These are phyloP conservation scores for Sipha flava DNA, from an alignment of 1,140 invertebrate genomes.

Conservation along the genomic window DNA sequence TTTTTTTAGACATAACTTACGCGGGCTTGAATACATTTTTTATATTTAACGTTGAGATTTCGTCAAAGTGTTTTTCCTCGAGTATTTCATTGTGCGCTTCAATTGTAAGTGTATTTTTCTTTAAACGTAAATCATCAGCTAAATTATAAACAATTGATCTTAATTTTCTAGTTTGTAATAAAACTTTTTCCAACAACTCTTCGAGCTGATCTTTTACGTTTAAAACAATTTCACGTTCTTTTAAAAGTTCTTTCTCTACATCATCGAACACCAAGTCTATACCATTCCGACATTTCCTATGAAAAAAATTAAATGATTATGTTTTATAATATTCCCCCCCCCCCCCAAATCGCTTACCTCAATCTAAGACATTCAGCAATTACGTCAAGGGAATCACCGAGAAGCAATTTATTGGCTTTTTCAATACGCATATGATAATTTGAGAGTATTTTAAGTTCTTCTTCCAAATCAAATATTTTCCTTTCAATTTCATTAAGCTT, in stretches of 20 bases:
- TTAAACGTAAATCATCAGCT: background rate
- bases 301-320: background rate
- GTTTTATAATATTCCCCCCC: background rate
- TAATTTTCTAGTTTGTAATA: background rate
- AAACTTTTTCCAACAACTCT: slow-evolving; percentile 1
- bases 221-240: background rate
- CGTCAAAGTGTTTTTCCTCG: too few species aligned
- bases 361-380: background rate
- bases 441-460: slow-evolving; percentile 56
- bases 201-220: background rate
- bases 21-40: background rate
- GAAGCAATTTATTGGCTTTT: background rate
- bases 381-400: background rate
- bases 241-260: slow-evolving; percentile 9
- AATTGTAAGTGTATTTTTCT: background rate
- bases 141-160: background rate
- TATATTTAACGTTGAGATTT: background rate
- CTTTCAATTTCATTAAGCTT: slow-evolving; percentile 66
- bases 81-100: background rate
- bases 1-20: background rate
- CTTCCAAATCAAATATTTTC: slow-evolving; percentile 62
- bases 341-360: background rate
- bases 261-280: slow-evolving; percentile 21
- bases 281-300: background rate
- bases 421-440: background rate